A percentile compares a stretch with the other conserved stretches of the same genome.
phyloP scores from a whole-genome alignment of 2,888 invertebrate genomes.

The Agrotis ipsilon region DNA sequence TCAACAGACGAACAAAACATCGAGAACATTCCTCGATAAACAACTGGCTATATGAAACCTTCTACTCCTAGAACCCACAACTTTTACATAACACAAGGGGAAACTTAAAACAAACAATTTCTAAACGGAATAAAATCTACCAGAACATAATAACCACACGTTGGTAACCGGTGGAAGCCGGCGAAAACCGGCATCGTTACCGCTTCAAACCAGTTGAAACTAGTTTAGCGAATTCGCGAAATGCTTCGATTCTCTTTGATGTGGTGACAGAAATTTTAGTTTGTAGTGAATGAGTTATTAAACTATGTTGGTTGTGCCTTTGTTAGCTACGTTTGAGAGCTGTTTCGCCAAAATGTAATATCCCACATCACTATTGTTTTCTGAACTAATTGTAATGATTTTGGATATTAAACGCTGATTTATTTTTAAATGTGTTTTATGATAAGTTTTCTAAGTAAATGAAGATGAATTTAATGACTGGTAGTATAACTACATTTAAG shows the following conservation, averaged over 20 bases:
- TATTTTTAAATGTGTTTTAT: too few species aligned
- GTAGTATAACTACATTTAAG: too few species aligned
- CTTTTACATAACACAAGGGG: conserved; percentile 38
- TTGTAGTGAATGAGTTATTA: conserved; percentile 55
- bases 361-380: too few species aligned
- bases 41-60: conserved; percentile 31
- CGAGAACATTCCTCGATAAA: conserved; percentile 34
- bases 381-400: too few species aligned
- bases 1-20: conserved; percentile 7
- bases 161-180: conserved; percentile 39
- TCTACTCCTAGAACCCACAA: conserved; percentile 39
- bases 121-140: conserved; percentile 49
- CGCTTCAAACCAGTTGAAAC: conserved; percentile 63
- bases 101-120: conserved; percentile 54
- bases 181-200: conserved; percentile 50
- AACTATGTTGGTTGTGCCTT: conserved; percentile 49
- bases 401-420: too few species aligned
- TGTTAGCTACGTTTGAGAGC: conserved; percentile 27
- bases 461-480: too few species aligned
- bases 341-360: too few species aligned
- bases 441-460: too few species aligned
- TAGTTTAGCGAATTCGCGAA: conserved; percentile 55
- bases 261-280: conserved; percentile 70
- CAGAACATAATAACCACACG: conserved; percentile 48
- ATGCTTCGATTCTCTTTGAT: conserved; percentile 72